A percentile compares a stretch with the other conserved stretches of the same genome.
Conservation (phyloP, 2,113 vertebrate species). For the Thermophis baileyi region DNA sequence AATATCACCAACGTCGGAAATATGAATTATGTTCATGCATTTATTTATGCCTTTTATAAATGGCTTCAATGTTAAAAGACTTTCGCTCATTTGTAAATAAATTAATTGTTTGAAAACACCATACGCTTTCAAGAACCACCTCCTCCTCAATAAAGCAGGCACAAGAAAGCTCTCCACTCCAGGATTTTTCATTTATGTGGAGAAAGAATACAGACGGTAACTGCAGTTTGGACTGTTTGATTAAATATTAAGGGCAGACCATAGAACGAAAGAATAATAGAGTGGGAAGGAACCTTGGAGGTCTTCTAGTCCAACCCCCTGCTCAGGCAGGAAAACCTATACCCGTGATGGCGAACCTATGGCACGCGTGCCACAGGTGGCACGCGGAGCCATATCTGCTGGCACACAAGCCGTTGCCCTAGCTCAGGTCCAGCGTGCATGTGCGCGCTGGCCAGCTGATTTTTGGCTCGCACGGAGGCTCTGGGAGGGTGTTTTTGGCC, state of each 20-base stretch:
- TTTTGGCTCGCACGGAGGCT: too few species aligned
- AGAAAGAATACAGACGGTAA: background rate
- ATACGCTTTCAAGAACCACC: background rate
- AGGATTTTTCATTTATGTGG: background rate
- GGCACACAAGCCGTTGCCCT: too few species aligned
- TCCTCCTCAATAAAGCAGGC: background rate
- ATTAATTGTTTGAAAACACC: background rate
- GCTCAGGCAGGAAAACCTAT: background rate
- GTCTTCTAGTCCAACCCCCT: background rate
- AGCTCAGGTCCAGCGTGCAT: too few species aligned
- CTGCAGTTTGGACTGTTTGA: background rate
- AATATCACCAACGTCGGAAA: background rate
- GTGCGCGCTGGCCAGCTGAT: too few species aligned
- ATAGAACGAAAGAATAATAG: background rate
- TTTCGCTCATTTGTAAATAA: background rate
- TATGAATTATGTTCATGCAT: background rate
- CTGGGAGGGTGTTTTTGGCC: too few species aligned
- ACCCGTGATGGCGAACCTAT: background rate
- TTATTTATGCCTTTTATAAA: background rate
- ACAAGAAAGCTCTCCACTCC: background rate
- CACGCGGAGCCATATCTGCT: too few species aligned
- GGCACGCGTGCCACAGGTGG: too few species aligned
- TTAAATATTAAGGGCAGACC: background rate
- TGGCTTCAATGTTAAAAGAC: background rate
- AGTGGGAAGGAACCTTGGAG: background rate